Conservation (phyloP, 2,113 vertebrate species). For the Sturnira hondurensis region DNA sequence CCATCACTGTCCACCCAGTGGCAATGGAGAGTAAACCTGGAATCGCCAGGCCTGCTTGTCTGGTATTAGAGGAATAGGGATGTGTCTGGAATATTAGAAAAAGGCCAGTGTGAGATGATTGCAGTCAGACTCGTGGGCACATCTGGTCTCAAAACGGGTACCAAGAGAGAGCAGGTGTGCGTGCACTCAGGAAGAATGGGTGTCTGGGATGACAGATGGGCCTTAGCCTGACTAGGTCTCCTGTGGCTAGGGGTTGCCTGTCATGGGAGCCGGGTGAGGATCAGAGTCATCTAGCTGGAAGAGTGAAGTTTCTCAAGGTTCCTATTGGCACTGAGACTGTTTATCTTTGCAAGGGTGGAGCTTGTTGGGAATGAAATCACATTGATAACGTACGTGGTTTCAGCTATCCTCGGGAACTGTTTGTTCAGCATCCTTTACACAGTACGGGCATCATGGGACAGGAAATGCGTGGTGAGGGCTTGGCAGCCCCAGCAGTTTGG, state of each 20-base stretch:
- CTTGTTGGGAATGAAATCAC: not conserved
- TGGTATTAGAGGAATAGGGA: not conserved
- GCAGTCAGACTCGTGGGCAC: not conserved
- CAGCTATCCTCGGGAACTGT: not conserved
- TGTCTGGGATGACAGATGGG: not conserved
- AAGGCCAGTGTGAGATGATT: not conserved
- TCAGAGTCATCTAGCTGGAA: not conserved
- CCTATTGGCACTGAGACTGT: not conserved
- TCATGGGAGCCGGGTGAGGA: not conserved
- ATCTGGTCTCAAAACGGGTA: not conserved
- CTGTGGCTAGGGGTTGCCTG: not conserved
- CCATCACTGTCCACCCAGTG: not conserved
- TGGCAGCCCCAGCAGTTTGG: not conserved
- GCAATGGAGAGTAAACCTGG: not conserved
- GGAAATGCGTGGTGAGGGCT: too few relatives aligned
- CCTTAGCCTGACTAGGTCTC: not conserved
- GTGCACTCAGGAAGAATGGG: not conserved
- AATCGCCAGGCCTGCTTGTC: not conserved
- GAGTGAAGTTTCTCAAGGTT: not conserved
- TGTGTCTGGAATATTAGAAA: not conserved
- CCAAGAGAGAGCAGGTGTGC: not conserved
- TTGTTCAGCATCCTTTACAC: not conserved
- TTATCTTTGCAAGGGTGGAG: not conserved
- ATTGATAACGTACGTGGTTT: not conserved
- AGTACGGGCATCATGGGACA: not conserved